Evolutionary conservation across 2,888 invertebrate species (phyloP).

Genomic region (Oscheius sp.): DNA sequence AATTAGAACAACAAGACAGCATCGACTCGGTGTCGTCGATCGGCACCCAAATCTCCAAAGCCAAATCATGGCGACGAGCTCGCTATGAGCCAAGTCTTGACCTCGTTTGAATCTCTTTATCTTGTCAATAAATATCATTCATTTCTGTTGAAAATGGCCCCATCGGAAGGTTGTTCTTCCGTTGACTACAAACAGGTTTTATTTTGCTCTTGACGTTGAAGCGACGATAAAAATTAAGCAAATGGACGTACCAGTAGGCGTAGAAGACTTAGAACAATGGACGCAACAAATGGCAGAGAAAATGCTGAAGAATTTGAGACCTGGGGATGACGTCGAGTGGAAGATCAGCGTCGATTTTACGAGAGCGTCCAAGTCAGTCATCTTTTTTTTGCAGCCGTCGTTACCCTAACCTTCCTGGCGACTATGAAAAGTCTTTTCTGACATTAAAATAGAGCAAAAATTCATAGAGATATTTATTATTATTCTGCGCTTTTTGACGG

Average conservation of each 20-base stretch:
- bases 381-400: neutral
- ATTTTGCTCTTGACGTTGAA: too few species aligned
- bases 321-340: neutral
- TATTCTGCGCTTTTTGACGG: too few species aligned
- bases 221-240: too few species aligned
- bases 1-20: slow-evolving; percentile 14
- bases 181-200: too few species aligned
- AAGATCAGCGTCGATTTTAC: neutral
- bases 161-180: too few species aligned
- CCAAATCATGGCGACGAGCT: slow-evolving; percentile 23
- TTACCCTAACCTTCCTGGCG: too few species aligned
- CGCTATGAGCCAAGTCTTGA: slow-evolving; percentile 30
- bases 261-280: neutral
- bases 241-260: neutral
- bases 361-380: neutral
- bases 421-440: too few species aligned
- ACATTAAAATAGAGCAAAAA: too few species aligned
- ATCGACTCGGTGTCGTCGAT: slow-evolving; percentile 3
- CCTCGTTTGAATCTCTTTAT: neutral
- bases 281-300: neutral
- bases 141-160: too few species aligned
- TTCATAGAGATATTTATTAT: too few species aligned
- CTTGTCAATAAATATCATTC: too few species aligned
- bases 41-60: slow-evolving; percentile 3
- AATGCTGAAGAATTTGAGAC: neutral